phyloP scores from a whole-genome alignment of 2,888 invertebrate species.

The Rugalucina vietnamica region DNA sequence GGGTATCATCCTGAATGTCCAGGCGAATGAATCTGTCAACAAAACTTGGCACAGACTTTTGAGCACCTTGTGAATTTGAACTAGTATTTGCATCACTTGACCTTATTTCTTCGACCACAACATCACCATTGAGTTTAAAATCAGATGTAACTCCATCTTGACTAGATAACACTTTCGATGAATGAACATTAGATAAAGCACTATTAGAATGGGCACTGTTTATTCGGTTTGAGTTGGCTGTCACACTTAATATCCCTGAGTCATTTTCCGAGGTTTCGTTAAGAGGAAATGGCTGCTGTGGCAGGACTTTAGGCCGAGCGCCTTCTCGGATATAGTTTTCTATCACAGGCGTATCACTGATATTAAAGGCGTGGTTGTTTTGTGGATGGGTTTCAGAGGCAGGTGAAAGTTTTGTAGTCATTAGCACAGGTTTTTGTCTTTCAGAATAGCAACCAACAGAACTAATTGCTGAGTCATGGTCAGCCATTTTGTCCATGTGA shows the following conservation, averaged over 20 bases:
- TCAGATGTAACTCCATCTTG: slow-evolving; percentile 25
- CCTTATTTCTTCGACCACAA: background rate
- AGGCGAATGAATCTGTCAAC: slow-evolving; percentile 50
- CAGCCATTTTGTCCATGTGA: slow-evolving; percentile 37
- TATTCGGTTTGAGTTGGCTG: slow-evolving; percentile 41
- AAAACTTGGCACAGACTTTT: slow-evolving; percentile 56
- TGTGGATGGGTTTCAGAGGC: slow-evolving; percentile 73
- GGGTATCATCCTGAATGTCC: slow-evolving; percentile 49
- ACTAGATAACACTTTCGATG: slow-evolving; percentile 33
- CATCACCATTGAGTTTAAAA: background rate
- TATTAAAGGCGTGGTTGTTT: slow-evolving; percentile 70
- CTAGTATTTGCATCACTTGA: slow-evolving; percentile 3
- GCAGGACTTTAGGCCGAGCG: slow-evolving; percentile 68
- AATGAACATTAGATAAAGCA: slow-evolving; percentile 34
- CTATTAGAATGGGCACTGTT: slow-evolving; percentile 24
- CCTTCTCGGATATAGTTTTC: slow-evolving; percentile 66
- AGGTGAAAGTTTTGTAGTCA: slow-evolving; percentile 70
- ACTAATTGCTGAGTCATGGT: slow-evolving; percentile 35
- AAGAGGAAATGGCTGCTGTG: slow-evolving; percentile 33
- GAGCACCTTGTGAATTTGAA: slow-evolving; percentile 34
- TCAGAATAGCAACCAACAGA: slow-evolving; percentile 44
- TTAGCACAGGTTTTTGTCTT: slow-evolving; percentile 49
- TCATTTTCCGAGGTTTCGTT: slow-evolving; percentile 48
- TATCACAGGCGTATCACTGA: slow-evolving; percentile 56
- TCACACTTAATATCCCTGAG: slow-evolving; percentile 43